A percentile compares a stretch with the other conserved stretches of the same genome.
Evolutionary conservation across 2,888 invertebrate genomes (phyloP).

Genomic region (Erpobdella octoculata): DNA sequence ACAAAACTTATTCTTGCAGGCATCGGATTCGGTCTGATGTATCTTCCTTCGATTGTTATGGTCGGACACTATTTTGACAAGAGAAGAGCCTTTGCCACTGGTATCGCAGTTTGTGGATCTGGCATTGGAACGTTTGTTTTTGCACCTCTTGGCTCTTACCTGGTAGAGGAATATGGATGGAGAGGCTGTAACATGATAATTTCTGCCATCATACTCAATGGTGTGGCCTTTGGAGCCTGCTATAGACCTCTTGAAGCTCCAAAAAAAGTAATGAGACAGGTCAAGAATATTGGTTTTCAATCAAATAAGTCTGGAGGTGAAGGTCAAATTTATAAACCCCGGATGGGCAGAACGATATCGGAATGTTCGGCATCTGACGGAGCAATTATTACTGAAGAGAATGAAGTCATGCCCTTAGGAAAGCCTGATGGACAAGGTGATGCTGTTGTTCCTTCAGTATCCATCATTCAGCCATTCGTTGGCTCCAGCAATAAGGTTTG

Average conservation of each 20-base stretch:
- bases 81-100: slow-evolving; percentile 32
- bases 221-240: slow-evolving; percentile 68
- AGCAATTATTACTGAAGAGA: slow-evolving; percentile 50
- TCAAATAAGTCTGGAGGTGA: not conserved
- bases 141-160: slow-evolving; percentile 66
- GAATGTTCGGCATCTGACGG: slow-evolving; percentile 48
- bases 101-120: slow-evolving; percentile 53
- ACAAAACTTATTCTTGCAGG: slow-evolving; percentile 62
- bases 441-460: not conserved
- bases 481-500: slow-evolving; percentile 18
- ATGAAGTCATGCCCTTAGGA: slow-evolving; percentile 41
- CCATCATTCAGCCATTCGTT: not conserved
- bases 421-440: not conserved
- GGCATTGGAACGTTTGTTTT: slow-evolving; percentile 73
- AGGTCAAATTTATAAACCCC: slow-evolving; percentile 24
- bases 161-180: slow-evolving; percentile 67
- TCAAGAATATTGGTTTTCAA: not conserved
- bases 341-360: slow-evolving; percentile 49
- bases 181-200: slow-evolving; percentile 69
- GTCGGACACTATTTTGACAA: slow-evolving; percentile 68
- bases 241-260: slow-evolving; percentile 69
- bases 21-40: slow-evolving; percentile 84
- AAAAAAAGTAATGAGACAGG: not conserved
- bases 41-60: slow-evolving; percentile 86
- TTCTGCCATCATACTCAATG: slow-evolving; percentile 70